Evolutionary conservation across 2,113 vertebrate species (phyloP), one percentile per base, ranked within the genome.

Genomic region (Pelodiscus sinensis): DNA sequence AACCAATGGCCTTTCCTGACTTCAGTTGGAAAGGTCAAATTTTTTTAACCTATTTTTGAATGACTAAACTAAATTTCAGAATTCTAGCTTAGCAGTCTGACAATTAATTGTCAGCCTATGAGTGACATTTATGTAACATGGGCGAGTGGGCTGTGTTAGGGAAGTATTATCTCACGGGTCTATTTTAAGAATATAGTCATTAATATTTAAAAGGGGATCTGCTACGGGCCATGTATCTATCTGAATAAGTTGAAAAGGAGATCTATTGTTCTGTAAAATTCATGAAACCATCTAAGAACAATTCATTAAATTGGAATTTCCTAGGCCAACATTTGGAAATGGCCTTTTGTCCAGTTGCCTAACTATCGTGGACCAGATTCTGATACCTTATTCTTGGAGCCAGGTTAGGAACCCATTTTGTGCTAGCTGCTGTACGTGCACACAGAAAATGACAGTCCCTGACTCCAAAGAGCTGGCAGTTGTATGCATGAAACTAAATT

Each of bases 321-420:
- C 57, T 68, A 4, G 54, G 13, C 81, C 75, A 56, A 9, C 0
- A 0, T 2, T 88, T 85, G n/a, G 24, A 31, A 44, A 44, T 56
- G 11, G 18, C 19, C 8, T 68, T 35, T 68, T 68, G 65, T 16
- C 65, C 31, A 35, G 65, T 68, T 68, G 65, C 58, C 12, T 7
- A 77, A 83, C 60, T 81, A 87, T 1, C 29, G 18, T 56, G 60
- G 15, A n/a, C 12, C 54, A 27, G 3, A 22, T 91, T 86, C 55
- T 80, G 12, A 16, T 79, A 51, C 57, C 57, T 4, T 87, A 5
- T 84, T 84, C 29, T 12, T 44, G 24, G 44, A 44, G 44, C 35
- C 9, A 44, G n/a, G 22, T 44, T 21, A 92, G 57, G 85, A 50
- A 31, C 56, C 80, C 27, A 77, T n/a, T 87, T 35, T 82, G 54